A percentile compares a stretch with the other conserved stretches of the same genome.
Evolutionary conservation across 64 coral and sea anemone species (phyloP).

Genomic region (Dendronephthya gigantea): DNA sequence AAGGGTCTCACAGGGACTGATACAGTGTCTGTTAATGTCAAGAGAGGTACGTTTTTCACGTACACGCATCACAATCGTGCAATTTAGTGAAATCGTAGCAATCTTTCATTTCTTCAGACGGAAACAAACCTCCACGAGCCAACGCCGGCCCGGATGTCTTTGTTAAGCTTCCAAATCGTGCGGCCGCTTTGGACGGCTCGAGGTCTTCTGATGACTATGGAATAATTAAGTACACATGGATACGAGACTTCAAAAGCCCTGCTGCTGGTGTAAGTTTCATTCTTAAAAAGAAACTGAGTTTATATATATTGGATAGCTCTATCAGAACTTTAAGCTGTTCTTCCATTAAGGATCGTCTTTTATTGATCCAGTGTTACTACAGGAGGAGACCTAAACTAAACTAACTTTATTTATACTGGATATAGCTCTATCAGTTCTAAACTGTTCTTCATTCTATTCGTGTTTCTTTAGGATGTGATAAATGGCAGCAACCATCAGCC

Average conservation of each 20-base stretch:
- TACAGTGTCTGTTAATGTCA: constrained; percentile 70
- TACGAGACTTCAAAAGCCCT: constrained; percentile 79
- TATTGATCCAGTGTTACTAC: too few species aligned
- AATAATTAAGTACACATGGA: constrained; percentile 66
- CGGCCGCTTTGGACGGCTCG: constrained; percentile 70
- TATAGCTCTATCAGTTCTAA: background rate
- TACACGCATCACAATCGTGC: background rate
- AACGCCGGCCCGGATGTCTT: constrained; percentile 80
- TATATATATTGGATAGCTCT: background rate
- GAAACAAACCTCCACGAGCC: constrained; percentile 60
- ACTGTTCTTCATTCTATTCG: background rate
- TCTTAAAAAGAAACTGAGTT: background rate
- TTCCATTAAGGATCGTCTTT: too few species aligned
- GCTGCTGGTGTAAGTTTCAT: constrained; percentile 78
- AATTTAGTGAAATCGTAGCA: background rate
- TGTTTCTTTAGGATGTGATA: constrained; percentile 56
- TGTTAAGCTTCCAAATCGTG: constrained; percentile 80
- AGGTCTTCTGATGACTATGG: constrained; percentile 78
- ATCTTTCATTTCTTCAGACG: constrained; percentile 36
- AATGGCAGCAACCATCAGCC: constrained; percentile 81
- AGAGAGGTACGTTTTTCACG: constrained; percentile 47
- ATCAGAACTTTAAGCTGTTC: too few species aligned
- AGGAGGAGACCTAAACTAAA: too few species aligned
- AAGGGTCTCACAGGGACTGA: constrained; percentile 76
- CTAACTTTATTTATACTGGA: too few species aligned